Percentiles rank a stretch among this genome's conserved stretches.
phyloP scores from a whole-genome alignment of 2,113 vertebrate species.

The Hystrix cristata region DNA sequence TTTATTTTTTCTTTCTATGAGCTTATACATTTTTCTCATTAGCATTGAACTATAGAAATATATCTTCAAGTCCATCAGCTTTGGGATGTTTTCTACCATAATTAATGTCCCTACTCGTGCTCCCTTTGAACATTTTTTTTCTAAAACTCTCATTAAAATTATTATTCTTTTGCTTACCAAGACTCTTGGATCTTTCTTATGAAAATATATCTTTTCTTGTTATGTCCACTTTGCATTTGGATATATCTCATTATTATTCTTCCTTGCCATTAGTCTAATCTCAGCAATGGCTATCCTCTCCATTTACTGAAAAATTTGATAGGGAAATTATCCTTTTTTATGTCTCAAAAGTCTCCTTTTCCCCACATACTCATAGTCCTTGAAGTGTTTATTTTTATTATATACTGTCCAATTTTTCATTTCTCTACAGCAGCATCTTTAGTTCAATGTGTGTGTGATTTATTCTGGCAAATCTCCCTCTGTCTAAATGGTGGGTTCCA shows the following conservation, averaged over 20 bases:
- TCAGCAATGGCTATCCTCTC: background rate
- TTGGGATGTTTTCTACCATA: background rate
- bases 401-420: background rate
- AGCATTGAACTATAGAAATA: background rate
- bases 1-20: background rate
- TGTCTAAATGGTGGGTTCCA: too few species aligned
- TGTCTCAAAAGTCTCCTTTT: background rate
- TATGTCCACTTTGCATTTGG: background rate
- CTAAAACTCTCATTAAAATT: background rate
- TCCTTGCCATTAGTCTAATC: background rate
- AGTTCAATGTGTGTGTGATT: background rate
- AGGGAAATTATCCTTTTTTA: background rate
- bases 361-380: background rate
- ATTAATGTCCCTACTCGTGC: background rate
- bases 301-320: background rate
- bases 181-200: background rate
- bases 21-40: constrained; percentile 1
- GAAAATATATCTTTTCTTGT: background rate
- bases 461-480: background rate
- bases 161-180: background rate
- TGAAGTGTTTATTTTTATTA: background rate
- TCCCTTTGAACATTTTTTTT: background rate
- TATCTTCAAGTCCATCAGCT: background rate
- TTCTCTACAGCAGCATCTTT: background rate
- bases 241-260: background rate